Base-by-base conservation (phyloP, 2,888 invertebrate species). In the Lobophora halterata region DNA sequence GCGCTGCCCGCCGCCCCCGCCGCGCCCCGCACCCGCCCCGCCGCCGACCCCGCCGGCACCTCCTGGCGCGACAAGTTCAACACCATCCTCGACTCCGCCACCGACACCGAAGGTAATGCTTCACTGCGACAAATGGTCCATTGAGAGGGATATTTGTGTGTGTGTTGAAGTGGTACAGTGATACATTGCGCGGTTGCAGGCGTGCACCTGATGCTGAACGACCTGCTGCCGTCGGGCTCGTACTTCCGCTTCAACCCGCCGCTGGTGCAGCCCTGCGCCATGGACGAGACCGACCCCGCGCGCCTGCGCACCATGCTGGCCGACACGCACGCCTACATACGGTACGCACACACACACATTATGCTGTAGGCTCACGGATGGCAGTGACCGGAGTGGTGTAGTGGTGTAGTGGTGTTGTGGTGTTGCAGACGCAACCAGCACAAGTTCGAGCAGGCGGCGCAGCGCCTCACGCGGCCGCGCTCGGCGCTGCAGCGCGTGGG, bases 171-270 rank as follows among this genome's bases (percentile, higher is more conserved):
- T n/a, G n/a, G n/a, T 17, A 17, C n/a, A n/a, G 5, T 17, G 5
- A n/a, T 17, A n/a, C 5, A 14, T 7, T 9, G 11, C 5, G 10
- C 5, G 0, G 1, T 23, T 17, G 31, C 79, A 95, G 95, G 91
- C 54, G 94, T 95, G 3, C 95, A 95, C 66, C 90, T 90, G 28
- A 90, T 93, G 58, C 65, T 95, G 50, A 92, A 91, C 64, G 95
- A 96, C 73, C 79, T 95, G 30, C 78, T 96, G 1, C 93, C 94
- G 0, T 88, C 90, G 0, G 89, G 91, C 20, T 88, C 89, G 17
- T 97, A 97, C 77, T 97, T 90, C 75, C 90, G 97, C 3, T 93
- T 97, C 75, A 97, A 97, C 81, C 97, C 97, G 0, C 95, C 96
- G 57, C 82, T 97, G 37, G 92, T 93, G 37, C 92, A 94, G 66